phyloP scores from a whole-genome alignment of 1,140 invertebrate genomes.

The Bradysia coprophila region DNA sequence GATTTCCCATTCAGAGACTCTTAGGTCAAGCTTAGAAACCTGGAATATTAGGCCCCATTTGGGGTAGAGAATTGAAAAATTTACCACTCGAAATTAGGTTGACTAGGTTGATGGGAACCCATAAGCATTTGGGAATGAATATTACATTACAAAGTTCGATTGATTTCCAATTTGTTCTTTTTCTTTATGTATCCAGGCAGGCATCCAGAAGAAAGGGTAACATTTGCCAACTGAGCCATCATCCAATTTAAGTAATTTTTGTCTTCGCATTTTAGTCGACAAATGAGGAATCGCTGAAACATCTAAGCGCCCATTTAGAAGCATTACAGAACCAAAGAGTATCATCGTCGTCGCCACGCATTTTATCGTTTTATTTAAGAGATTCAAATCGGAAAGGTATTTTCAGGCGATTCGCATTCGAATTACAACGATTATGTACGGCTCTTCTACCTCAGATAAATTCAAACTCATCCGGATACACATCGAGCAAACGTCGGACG shows the following conservation, averaged over 20 bases:
- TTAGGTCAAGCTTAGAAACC: too few relatives aligned
- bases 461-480: slow-evolving; percentile 55
- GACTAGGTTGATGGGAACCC: too few relatives aligned
- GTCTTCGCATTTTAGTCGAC: slow-evolving; percentile 37
- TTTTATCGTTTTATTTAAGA: slow-evolving; percentile 55
- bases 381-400: slow-evolving; percentile 33
- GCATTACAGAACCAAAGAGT: slow-evolving; percentile 41
- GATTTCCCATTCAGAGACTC: too few relatives aligned
- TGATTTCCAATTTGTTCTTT: too few relatives aligned
- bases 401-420: not conserved
- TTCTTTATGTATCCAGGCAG: too few relatives aligned
- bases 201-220: slow-evolving; percentile 68
- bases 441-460: slow-evolving; percentile 24
- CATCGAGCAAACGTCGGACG: slow-evolving; percentile 38
- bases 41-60: too few relatives aligned
- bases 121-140: too few relatives aligned
- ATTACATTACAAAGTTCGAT: too few relatives aligned
- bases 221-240: slow-evolving; percentile 3
- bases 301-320: slow-evolving; percentile 67
- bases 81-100: too few relatives aligned
- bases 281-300: slow-evolving; percentile 82
- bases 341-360: slow-evolving; percentile 29
- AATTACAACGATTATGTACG: not conserved
- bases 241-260: slow-evolving; percentile 6
- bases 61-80: too few relatives aligned